Evolutionary conservation across 2,113 vertebrate species (phyloP).

Genomic region (pig (Sus scrofa)): DNA sequence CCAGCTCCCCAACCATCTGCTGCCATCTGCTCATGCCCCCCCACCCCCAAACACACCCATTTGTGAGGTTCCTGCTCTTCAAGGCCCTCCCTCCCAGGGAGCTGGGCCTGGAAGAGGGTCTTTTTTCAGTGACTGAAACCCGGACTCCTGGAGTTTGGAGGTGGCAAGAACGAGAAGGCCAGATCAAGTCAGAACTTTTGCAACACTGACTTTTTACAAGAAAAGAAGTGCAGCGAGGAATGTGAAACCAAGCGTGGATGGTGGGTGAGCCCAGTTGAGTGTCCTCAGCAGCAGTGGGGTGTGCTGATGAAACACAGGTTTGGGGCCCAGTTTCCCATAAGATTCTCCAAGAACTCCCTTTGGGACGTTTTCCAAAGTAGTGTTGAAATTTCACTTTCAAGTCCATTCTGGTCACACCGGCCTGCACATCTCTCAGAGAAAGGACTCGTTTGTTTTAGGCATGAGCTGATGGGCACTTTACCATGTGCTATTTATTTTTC

Average conservation of each 20-base stretch:
- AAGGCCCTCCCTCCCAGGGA: neutral
- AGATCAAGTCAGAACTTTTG: neutral
- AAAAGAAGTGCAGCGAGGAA: neutral
- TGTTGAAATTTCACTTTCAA: neutral
- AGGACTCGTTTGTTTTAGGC: neutral
- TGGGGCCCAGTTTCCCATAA: neutral
- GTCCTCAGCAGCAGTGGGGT: neutral
- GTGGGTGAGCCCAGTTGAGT: fast-evolving
- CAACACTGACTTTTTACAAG: too few relatives aligned
- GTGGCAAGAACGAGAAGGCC: too few relatives aligned
- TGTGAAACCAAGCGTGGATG: neutral
- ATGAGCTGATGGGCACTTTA: neutral
- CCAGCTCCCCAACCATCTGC: fast-evolving
- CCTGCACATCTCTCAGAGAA: neutral
- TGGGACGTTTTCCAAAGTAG: neutral
- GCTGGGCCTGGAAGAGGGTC: too few relatives aligned
- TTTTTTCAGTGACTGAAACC: neutral
- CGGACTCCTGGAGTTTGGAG: neutral
- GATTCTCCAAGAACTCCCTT: neutral
- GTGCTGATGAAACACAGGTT: too few relatives aligned
- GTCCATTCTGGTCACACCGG: neutral
- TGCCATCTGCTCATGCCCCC: neutral
- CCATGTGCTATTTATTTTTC: neutral
- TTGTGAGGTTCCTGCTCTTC: too few relatives aligned
- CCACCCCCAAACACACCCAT: fast-evolving